A percentile compares a stretch with the other conserved stretches of the same genome.
Conservation (phyloP, 2,797 vertebrate genomes). For the Mionectes olivaceus region DNA sequence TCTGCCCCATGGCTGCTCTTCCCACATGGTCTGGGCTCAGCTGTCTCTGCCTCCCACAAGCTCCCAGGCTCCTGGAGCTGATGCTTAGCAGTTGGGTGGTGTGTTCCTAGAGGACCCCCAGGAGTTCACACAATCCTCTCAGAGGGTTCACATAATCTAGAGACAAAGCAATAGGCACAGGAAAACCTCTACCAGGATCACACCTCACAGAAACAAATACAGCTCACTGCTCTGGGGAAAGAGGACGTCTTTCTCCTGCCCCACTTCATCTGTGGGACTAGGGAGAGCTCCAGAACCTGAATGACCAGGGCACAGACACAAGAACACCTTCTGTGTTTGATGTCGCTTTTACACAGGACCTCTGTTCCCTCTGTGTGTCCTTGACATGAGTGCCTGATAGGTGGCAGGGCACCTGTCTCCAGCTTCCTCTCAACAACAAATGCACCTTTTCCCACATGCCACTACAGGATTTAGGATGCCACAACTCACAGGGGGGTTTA, state of each 20-base stretch:
- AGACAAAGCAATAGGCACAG: not conserved
- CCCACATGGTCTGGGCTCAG: not conserved
- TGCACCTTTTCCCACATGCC: not conserved
- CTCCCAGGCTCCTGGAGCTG: not conserved
- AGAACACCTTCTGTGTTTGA: accelerated
- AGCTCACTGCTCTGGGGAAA: not conserved
- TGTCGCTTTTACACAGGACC: not conserved
- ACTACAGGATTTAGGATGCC: not conserved
- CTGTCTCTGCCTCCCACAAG: accelerated
- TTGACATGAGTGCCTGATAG: not conserved
- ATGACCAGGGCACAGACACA: not conserved
- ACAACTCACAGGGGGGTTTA: not conserved
- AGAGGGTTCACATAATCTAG: not conserved
- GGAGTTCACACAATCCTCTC: not conserved
- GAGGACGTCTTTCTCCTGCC: not conserved
- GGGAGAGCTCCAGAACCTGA: not conserved
- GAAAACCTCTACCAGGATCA: not conserved
- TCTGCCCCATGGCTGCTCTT: not conserved
- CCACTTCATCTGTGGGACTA: not conserved
- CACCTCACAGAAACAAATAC: not conserved
- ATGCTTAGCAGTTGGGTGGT: not conserved
- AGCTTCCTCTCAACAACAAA: not conserved
- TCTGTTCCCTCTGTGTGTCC: not conserved
- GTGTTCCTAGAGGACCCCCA: not conserved
- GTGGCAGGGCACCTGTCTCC: not conserved